Base-by-base conservation (phyloP, 2,888 invertebrate genomes). In the Podabrus alpinus region DNA sequence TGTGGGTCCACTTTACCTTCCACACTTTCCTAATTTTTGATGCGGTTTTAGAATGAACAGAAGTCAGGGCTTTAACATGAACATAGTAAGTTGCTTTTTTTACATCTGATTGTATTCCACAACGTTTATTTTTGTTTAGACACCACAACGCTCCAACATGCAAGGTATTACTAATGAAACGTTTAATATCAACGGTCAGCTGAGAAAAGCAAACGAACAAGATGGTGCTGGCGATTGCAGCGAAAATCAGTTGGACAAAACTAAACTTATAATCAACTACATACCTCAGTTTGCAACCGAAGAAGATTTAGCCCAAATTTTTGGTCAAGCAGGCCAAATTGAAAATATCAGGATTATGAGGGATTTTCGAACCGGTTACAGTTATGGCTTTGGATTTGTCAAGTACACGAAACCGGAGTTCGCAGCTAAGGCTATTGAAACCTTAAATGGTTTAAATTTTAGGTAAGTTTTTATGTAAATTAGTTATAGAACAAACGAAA, bases 311-410 rank as follows among this genome's bases (percentile, higher is more conserved):
- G 94, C 94, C 86, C 93, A 94, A 79, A 92, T 97, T 90, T 98
- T 98, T 87, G 92, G 94, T 82, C 93, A 94, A 71, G 93, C 96
- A 81, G 97, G 97, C 68, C 94, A 95, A 17, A 92, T 98, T 66
- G 96, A 96, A 86, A 95, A 94, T 82, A 95, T 95, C 86, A 92
- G 97, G 82, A 95, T 98, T 82, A 96, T 96, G 95, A 94, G 94
- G 88, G 96, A 96, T 86, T 90, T 88, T 73, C 89, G 95, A 92
- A 97, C 97, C 87, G 97, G 97, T 68, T 97, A 97, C 89, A 97
- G 97, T 88, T 97, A 95, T 88, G 98, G 98, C 61, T 98, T 97
- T 88, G 98, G 97, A 60, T 98, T 98, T 88, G 96, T 97, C 66
- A 97, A 97, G 88, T 98, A 94, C 87, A 91, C 93, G 71, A 92